Conservation (phyloP, 2,113 vertebrate genomes). For the Chascanopsetta lugubris region DNA sequence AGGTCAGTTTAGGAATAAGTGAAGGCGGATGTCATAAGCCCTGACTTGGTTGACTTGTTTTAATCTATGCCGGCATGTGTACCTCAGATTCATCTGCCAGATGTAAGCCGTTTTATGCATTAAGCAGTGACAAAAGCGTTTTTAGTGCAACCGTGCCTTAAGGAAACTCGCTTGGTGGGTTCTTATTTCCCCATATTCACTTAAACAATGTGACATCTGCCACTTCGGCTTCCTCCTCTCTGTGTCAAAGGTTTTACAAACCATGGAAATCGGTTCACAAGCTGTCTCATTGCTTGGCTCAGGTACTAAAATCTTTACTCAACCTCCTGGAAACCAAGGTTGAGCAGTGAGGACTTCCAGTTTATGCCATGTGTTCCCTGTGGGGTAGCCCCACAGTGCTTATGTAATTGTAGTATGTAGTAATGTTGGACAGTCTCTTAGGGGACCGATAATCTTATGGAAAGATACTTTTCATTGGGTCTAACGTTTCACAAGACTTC, state of each 20-base stretch:
- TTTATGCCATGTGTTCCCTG: not conserved
- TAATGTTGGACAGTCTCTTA: no score
- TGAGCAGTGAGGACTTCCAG: not conserved
- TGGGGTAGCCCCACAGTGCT: not conserved
- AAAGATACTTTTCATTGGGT: constrained; percentile 1
- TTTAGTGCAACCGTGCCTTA: constrained; percentile 49
- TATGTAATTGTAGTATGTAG: not conserved
- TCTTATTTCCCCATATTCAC: constrained; percentile 24
- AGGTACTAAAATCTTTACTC: constrained; percentile 18
- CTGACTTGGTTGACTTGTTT: constrained; percentile 56
- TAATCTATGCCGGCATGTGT: constrained; percentile 57
- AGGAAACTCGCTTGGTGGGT: constrained; percentile 4
- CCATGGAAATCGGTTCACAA: constrained; percentile 34
- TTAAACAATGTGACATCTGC: constrained; percentile 56
- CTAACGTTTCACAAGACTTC: not conserved
- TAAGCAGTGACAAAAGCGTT: constrained; percentile 43
- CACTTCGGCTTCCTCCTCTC: constrained; percentile 24
- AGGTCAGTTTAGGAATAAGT: constrained; percentile 68
- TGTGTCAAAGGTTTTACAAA: constrained; percentile 32
- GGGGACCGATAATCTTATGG: not conserved
- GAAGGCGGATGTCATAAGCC: constrained; percentile 52
- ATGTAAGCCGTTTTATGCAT: constrained; percentile 58
- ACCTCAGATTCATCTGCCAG: constrained; percentile 36
- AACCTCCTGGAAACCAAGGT: constrained; percentile 7
- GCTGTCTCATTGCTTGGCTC: constrained; percentile 19